A percentile compares a stretch with the other conserved stretches of the same genome.
Evolutionary conservation across 2,797 vertebrate genomes (phyloP).

Genomic region (Champsocephalus gunnari): DNA sequence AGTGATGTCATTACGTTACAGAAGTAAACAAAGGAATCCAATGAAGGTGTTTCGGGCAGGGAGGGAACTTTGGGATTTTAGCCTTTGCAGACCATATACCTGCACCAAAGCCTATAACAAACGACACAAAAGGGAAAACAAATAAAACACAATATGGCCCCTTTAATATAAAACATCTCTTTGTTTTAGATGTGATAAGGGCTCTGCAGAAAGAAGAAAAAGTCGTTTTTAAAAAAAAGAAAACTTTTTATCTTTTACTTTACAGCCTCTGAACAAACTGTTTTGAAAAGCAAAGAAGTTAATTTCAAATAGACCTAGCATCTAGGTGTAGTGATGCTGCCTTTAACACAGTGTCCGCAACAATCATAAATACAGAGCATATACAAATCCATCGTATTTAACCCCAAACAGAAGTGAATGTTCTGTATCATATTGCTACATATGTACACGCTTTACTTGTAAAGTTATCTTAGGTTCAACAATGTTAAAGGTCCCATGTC

Average conservation of each 20-base stretch:
- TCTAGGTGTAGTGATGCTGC: neutral
- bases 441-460: neutral
- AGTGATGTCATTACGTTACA: too few relatives aligned
- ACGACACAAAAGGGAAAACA: neutral
- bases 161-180: neutral
- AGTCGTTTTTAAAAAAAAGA: too few relatives aligned
- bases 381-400: neutral
- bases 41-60: too few relatives aligned
- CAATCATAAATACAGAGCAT: constrained; percentile 5
- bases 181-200: neutral
- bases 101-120: too few relatives aligned
- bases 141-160: neutral
- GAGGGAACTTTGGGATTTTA: too few relatives aligned
- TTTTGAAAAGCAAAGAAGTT: too few relatives aligned
- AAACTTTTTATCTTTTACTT: too few relatives aligned
- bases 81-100: too few relatives aligned
- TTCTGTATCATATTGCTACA: neutral
- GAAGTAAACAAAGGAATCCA: too few relatives aligned
- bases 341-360: neutral
- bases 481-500: neutral
- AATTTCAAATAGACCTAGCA: too few relatives aligned
- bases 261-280: too few relatives aligned
- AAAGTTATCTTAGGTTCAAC: neutral
- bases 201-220: neutral
- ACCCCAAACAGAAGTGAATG: neutral